Base-by-base conservation (phyloP, 1,140 invertebrate genomes). In the Meteorus sp. region DNA sequence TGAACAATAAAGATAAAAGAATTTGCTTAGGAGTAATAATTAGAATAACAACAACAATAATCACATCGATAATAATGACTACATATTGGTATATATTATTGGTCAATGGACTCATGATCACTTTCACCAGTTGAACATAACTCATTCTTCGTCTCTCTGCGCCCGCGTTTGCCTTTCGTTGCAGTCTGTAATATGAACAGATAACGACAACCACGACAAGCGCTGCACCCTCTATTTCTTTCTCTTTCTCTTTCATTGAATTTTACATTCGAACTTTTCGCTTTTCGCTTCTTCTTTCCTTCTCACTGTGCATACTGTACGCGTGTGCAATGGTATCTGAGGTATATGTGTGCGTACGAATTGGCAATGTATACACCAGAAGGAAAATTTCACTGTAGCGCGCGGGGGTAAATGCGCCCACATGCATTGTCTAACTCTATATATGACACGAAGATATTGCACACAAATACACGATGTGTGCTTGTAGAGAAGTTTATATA, bases 351-450 rank as follows among this genome's bases (percentile, higher is more conserved):
- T n/a, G n/a, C n/a, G n/a, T n/a, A n/a, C n/a, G n/a, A n/a, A n/a
- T n/a, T n/a, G n/a, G n/a, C n/a, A 33, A 6, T 33, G 29, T 33
- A 6, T 33, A 6, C 6, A 33, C 29, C 29, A 33, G 11, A 7
- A 33, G 29, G 29, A 6, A 33, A 39, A 39, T 39, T 39, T 39
- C 35, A 39, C 35, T 11, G 35, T 13, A 39, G 72, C 68, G 62
- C 48, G 59, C 65, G 15, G 23, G 23, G 9, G 52, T 45, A 44
- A 44, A 37, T 31, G 61, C 71, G 69, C 72, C 72, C 65, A 67
- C 69, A 66, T 67, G 65, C 69, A 72, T 73, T 74, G 69, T 72
- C 62, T 68, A 64, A 51, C 55, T 20, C 58, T 50, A 27, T 55
- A 59, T 45, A 67, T 58, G 62, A 64, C 15, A 19, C 15, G 15